A percentile compares a stretch with the other conserved stretches of the same genome.
Conservation (phyloP, 1,140 invertebrate species). For the Rhagoletis pomonella region DNA sequence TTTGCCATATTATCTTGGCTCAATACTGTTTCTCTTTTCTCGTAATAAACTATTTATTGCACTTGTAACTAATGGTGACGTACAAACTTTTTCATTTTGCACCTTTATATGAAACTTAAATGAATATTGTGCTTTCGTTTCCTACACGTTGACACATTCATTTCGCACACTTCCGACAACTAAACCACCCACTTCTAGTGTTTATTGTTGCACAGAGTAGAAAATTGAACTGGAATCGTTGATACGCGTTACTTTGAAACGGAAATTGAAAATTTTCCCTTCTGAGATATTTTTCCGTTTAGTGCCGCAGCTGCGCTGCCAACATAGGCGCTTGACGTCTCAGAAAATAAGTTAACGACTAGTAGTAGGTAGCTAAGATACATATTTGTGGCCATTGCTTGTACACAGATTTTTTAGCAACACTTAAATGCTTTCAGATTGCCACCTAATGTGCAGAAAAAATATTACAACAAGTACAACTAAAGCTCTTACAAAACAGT, state of each 20-base stretch:
- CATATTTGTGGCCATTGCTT: not conserved
- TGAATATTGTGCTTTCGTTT: not conserved
- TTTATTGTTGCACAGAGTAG: not conserved
- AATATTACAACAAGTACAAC: not conserved
- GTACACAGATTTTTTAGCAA: not conserved
- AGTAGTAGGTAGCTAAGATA: too few species aligned
- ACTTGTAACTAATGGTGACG: not conserved
- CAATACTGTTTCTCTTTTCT: too few species aligned
- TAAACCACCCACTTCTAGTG: not conserved
- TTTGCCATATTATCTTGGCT: too few species aligned
- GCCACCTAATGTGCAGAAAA: not conserved
- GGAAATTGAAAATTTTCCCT: conserved; percentile 58
- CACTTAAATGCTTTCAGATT: conserved; percentile 33
- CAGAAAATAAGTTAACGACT: not conserved
- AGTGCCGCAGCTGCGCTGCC: not conserved
- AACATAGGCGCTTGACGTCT: not conserved
- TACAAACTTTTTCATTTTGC: not conserved
- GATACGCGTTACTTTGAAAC: conserved; percentile 55
- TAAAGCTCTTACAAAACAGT: not conserved
- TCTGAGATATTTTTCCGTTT: conserved; percentile 57
- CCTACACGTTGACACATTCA: not conserved
- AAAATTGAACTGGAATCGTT: conserved; percentile 51
- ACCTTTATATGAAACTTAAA: not conserved
- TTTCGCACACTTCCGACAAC: conserved; percentile 15
- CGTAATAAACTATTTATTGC: not conserved